Percentiles rank a stretch among this genome's conserved stretches.
phyloP scores from a whole-genome alignment of 2,113 vertebrate species.

The Hassar affinis region DNA sequence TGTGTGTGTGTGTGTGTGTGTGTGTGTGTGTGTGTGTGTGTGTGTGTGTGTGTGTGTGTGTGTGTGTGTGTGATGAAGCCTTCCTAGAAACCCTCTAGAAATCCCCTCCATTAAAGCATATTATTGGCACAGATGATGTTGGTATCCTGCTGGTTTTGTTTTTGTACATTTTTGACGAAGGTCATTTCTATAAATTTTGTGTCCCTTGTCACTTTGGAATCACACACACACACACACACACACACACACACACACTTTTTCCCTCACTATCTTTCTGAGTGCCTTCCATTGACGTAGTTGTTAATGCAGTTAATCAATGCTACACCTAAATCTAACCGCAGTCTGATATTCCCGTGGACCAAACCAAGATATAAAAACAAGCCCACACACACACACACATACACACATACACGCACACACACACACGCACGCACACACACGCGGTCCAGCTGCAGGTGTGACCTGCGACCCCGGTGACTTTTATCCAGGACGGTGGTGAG shows the following conservation, averaged over 20 bases:
- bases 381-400: neutral
- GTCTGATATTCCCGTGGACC: neutral
- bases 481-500: conserved; percentile 13
- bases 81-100: neutral
- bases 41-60: conserved; percentile 18
- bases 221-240: neutral
- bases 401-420: neutral
- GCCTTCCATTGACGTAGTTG: neutral
- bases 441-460: conserved; percentile 27
- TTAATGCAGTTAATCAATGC: neutral
- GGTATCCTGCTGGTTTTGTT: conserved; percentile 3
- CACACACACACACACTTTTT: neutral
- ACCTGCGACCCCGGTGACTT: conserved; percentile 25
- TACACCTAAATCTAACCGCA: neutral
- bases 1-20: conserved; percentile 10
- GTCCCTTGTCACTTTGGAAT: neutral
- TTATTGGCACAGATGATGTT: neutral
- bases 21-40: conserved; percentile 23
- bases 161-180: neutral
- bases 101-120: neutral
- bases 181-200: neutral
- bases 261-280: neutral
- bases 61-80: neutral
- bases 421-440: neutral
- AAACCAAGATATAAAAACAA: neutral